Base-by-base conservation (phyloP, 2,888 invertebrate genomes). In the Theretra japonica region DNA sequence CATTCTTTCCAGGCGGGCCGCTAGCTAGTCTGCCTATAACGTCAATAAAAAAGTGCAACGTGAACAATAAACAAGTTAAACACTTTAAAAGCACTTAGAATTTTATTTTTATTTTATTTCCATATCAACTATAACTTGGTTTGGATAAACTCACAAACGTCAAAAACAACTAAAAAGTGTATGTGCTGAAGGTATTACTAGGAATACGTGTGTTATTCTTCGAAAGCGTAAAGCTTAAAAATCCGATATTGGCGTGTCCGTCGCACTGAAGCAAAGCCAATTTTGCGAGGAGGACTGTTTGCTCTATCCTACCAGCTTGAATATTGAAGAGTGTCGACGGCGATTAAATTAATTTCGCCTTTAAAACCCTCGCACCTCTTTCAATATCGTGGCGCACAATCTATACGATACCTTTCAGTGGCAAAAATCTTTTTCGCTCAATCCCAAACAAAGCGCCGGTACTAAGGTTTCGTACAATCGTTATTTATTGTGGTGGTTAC, bases 201-300 rank as follows among this genome's bases (percentile, higher is more conserved):
- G 1, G 7, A 53, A 53, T 53, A 53, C 53, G 53, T 53, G 17
- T 4, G 53, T 4, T 5, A 19, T 19, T 50, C 53, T n/a, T 4
- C 53, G 19, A 7, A 53, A 19, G n/a, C 53, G 53, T 53, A n/a
- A 53, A 53, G 53, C 53, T 53, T 19, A 53, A 53, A 53, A 53
- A 53, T 53, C n/a, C 53, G 53, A 53, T n/a, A 53, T 53, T 53
- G 53, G 53, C n/a, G 2, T 53, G 53, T 53, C 53, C 53, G n/a
- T n/a, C 53, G 53, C 53, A 5, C 53, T 53, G n/a, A 53, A n/a
- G 19, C 53, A 53, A n/a, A 53, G 53, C n/a, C 53, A 53, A 53
- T 53, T 53, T 53, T 53, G n/a, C n/a, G 53, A 53, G n/a, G n/a
- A 53, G 53, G n/a, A 53, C n/a, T 53, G 53, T 53, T 53, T 53